Evolutionary conservation across 1,140 invertebrate genomes (phyloP), one percentile per base, ranked within the genome.

Genomic region (Caerostris darwini): DNA sequence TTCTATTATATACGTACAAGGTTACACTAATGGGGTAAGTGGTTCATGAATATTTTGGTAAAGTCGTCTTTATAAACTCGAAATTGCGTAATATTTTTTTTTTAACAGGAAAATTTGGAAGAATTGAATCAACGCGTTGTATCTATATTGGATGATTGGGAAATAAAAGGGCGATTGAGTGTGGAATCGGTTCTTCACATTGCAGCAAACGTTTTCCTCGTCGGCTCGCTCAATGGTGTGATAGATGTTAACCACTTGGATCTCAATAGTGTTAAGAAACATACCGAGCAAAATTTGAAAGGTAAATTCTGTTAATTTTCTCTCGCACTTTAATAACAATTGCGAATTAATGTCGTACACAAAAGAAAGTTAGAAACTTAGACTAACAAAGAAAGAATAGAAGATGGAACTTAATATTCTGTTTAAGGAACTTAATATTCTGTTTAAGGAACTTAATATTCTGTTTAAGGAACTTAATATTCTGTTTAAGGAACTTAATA

Each of bases 1-100:
- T 3, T 10, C 7, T n/a, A 5, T 81, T 12, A 82, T 94, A 34
- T 7, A 89, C 34, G 92, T 94, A 3, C 69, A 94, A 7, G 85
- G 83, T n/a, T 10, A 88, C 10, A 88, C 67, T 3, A 94, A 94
- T 54, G 86, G 86, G 34, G 92, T 94, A 94, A 94, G 86, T 94
- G 10, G 8, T 57, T n/a, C n/a, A 34, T 82, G 1, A 7, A 34
- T 34, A 6, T 6, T 67, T 67, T 67, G 64, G 64, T 14, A n/a
- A 7, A n/a, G 3, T n/a, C 7, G 64, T 14, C 3, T 67, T 7
- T 5, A 67, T 3, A 67, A 67, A 10, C 6, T 12, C n/a, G 5
- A 54, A 17, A n/a, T 85, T 58, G 10, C 57, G 17, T 5, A 59
- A 10, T 85, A n/a, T 85, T 58, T 8, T 56, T 81, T 91, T 69